Conservation (phyloP, 2,888 invertebrate genomes). For the Drosophila borealis region DNA sequence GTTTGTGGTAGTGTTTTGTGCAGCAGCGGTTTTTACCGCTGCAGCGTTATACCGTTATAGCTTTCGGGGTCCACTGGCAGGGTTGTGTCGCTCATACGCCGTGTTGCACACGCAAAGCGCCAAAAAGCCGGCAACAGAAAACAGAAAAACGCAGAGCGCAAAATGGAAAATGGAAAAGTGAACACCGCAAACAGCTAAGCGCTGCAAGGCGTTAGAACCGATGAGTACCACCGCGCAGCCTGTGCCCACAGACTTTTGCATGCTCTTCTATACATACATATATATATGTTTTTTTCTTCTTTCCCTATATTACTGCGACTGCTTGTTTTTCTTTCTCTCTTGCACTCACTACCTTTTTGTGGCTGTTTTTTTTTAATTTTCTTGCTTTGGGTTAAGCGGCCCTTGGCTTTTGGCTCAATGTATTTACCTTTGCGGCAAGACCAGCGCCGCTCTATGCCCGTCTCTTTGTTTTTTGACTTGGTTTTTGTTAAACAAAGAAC, state of each 20-base stretch:
- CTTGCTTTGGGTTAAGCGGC: constrained; percentile 55
- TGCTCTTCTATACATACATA: neutral
- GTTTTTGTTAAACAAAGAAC: constrained; percentile 60
- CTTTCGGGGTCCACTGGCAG: constrained; percentile 19
- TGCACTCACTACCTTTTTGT: constrained; percentile 13
- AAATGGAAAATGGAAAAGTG: constrained; percentile 30
- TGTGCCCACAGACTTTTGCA: constrained; percentile 1
- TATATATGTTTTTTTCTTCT: neutral
- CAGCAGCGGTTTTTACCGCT: constrained; percentile 37
- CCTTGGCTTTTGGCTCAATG: constrained; percentile 71
- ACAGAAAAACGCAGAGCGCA: neutral
- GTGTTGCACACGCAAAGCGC: constrained; percentile 56
- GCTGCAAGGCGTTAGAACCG: constrained; percentile 49
- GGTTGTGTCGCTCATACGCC: constrained; percentile 67
- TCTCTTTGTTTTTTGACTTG: constrained; percentile 48
- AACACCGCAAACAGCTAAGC: constrained; percentile 52
- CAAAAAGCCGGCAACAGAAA: constrained; percentile 37
- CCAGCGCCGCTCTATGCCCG: constrained; percentile 1
- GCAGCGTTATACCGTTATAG: constrained; percentile 1
- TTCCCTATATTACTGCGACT: neutral
- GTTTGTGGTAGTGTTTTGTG: constrained; percentile 42
- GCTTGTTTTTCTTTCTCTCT: neutral
- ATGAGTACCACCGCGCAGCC: constrained; percentile 17
- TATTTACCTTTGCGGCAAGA: constrained; percentile 61
- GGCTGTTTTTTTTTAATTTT: constrained; percentile 47